These are phyloP conservation scores for Beroe forskalii DNA, from an alignment of 37 sponge, comb jelly and placozoan species.

Conservation along the genomic window DNA sequence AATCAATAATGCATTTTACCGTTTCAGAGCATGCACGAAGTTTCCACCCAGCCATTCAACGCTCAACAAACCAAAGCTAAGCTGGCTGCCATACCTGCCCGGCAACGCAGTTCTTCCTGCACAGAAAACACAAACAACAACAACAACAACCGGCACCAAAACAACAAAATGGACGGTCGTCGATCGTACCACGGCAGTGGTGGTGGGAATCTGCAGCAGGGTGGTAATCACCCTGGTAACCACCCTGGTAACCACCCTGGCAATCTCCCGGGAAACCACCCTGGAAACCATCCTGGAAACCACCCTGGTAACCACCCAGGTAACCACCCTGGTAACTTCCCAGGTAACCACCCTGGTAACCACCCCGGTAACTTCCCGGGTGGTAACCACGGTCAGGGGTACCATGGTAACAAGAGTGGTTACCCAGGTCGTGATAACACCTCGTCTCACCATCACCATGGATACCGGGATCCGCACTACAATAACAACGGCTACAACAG, in stretches of 20 bases:
- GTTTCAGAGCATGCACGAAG: constrained; percentile 27
- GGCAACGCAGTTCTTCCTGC: constrained; percentile 49
- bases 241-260: constrained; percentile 51
- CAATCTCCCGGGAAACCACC: constrained; percentile 7
- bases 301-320: background rate
- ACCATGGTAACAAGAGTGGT: too few species aligned
- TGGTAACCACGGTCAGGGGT: too few species aligned
- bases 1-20: background rate
- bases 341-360: background rate
- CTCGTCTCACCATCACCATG: too few species aligned
- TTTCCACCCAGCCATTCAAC: constrained; percentile 23
- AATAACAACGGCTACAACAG: constrained; percentile 22
- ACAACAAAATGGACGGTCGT: background rate
- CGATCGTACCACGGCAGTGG: background rate
- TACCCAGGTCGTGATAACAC: too few species aligned
- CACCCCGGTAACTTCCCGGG: background rate
- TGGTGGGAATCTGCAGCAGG: background rate
- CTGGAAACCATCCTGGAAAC: background rate
- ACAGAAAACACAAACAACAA: constrained; percentile 21
- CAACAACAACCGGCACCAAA: background rate
- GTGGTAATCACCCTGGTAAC: background rate
- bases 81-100: constrained; percentile 42
- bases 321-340: background rate
- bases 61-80: constrained; percentile 60
- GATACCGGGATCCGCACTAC: constrained; percentile 11